phyloP scores from a whole-genome alignment of 2,888 invertebrate species.

The Aproaerema taeniolella region DNA sequence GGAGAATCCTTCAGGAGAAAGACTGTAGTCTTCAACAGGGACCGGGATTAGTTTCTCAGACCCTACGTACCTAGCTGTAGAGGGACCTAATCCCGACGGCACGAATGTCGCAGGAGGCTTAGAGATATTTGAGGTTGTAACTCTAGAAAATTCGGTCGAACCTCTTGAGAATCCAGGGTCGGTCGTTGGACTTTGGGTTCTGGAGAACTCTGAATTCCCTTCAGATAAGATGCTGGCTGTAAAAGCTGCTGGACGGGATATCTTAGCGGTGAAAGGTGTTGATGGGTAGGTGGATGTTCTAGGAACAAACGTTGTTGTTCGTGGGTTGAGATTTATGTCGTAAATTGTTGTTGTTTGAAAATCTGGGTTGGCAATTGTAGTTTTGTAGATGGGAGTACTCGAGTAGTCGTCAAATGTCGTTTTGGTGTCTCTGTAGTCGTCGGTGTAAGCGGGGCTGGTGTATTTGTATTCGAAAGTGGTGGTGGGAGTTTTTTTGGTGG shows the following conservation, averaged over 20 bases:
- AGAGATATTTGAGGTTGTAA: slow-evolving; percentile 14
- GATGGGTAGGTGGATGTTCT: slow-evolving; percentile 20
- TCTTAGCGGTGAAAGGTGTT: slow-evolving; percentile 21
- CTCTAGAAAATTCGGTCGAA: neutral
- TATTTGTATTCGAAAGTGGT: slow-evolving; percentile 51
- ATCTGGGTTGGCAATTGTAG: slow-evolving; percentile 25
- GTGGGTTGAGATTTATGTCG: slow-evolving; percentile 4
- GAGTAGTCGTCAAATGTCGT: slow-evolving; percentile 34
- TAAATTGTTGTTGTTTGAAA: slow-evolving; percentile 33
- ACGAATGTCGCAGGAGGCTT: slow-evolving; percentile 1
- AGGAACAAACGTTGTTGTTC: neutral
- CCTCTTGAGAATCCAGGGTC: neutral
- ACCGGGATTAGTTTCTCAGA: slow-evolving; percentile 38
- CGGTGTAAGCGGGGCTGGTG: slow-evolving; percentile 44
- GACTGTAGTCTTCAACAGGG: slow-evolving; percentile 39
- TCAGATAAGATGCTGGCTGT: slow-evolving; percentile 5
- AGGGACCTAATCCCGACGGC: slow-evolving; percentile 22
- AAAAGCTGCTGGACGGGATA: slow-evolving; percentile 27
- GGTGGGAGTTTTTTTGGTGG: slow-evolving; percentile 26
- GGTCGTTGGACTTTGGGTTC: neutral
- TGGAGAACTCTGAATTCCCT: slow-evolving; percentile 3
- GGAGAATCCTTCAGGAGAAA: slow-evolving; percentile 34
- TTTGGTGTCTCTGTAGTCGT: slow-evolving; percentile 28
- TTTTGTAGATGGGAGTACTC: slow-evolving; percentile 49
- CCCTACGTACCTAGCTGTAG: slow-evolving; percentile 33